phyloP scores from a whole-genome alignment of 1,140 invertebrate species.

The Hyposmocoma kahamanoa region DNA sequence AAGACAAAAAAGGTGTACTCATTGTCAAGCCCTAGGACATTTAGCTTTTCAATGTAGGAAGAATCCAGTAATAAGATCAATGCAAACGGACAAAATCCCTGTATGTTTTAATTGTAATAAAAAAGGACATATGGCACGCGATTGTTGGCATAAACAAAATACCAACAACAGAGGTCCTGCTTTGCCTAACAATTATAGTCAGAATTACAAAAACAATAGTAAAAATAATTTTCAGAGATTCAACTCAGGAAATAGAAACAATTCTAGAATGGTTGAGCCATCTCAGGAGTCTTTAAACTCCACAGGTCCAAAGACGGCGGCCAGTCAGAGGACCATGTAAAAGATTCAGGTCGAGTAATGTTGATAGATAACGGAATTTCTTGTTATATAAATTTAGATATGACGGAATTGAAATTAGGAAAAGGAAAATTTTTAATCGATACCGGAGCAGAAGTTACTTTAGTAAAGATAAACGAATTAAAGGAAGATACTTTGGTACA shows the following conservation, averaged over 20 bases:
- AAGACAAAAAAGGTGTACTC: conserved; percentile 7
- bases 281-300: conserved; percentile 22
- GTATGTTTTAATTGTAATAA: conserved; percentile 2
- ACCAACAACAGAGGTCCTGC: neutral
- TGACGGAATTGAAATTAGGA: neutral
- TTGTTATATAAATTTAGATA: conserved; percentile 4
- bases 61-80: neutral
- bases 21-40: conserved; percentile 21
- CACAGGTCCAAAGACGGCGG: conserved; percentile 14
- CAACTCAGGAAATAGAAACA: neutral
- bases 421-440: conserved; percentile 10
- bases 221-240: neutral
- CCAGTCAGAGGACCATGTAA: conserved; percentile 10
- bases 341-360: conserved; percentile 16
- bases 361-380: conserved; percentile 13
- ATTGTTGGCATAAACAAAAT: neutral
- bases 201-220: neutral
- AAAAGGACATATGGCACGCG: neutral
- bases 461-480: conserved; percentile 10
- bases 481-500: conserved; percentile 7
- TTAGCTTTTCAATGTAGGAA: conserved; percentile 9
- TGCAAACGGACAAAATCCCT: neutral
- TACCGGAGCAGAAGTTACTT: conserved; percentile 17
- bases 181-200: conserved; percentile 2
- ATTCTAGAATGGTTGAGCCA: neutral